phyloP scores from a whole-genome alignment of 2,888 invertebrate genomes.

The Agriopis aurantiaria region DNA sequence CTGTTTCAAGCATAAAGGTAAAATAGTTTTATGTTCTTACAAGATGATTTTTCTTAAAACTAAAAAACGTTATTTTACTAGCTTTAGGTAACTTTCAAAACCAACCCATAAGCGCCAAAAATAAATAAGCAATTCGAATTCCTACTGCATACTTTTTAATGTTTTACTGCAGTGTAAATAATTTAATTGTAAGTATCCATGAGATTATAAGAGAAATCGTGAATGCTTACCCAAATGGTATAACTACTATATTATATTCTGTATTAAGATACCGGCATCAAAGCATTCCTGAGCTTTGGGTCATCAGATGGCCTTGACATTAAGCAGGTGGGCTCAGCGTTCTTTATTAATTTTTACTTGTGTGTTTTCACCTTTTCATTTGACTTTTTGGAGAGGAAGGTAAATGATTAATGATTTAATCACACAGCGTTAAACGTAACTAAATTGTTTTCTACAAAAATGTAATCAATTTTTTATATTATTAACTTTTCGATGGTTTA shows the following conservation, averaged over 20 bases:
- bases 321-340: conserved; percentile 41
- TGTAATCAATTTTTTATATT: no score
- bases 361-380: conserved; percentile 42
- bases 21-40: no score
- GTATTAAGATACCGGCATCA: conserved; percentile 14
- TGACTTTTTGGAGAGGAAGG: conserved; percentile 22
- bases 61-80: no score
- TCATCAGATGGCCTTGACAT: conserved; percentile 47
- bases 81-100: no score
- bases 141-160: no score
- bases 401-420: conserved; percentile 8
- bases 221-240: conserved; percentile 44
- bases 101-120: no score
- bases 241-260: conserved; percentile 11
- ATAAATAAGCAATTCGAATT: no score
- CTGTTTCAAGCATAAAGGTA: no score
- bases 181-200: not conserved
- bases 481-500: no score
- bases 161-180: not conserved
- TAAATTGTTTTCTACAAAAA: not conserved
- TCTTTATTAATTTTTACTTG: conserved; percentile 51
- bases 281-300: conserved; percentile 38
- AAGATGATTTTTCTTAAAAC: no score
- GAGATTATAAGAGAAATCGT: conserved; percentile 69
- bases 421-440: not conserved